These are phyloP conservation scores for Drosophila obscura DNA, from an alignment of 1,140 invertebrate genomes.

Conservation along the genomic window DNA sequence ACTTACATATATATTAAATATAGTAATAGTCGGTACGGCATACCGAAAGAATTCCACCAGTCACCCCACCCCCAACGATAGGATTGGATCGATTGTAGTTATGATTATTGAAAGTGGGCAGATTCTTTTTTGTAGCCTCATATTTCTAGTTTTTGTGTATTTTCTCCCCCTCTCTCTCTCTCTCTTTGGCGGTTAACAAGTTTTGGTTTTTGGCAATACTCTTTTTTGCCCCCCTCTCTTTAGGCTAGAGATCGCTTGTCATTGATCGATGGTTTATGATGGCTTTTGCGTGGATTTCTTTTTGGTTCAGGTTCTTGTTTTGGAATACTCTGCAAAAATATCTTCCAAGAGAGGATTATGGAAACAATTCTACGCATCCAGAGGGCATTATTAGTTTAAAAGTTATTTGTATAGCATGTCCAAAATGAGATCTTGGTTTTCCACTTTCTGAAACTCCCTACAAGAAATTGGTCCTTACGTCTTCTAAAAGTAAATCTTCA, in stretches of 20 bases:
- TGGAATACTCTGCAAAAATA: too few species aligned
- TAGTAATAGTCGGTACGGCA: not conserved
- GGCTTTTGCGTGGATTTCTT: slow-evolving; percentile 10
- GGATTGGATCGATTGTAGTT: too few species aligned
- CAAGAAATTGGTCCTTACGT: too few species aligned
- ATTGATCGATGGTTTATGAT: slow-evolving; percentile 40
- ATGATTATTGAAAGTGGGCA: not conserved
- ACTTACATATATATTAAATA: not conserved
- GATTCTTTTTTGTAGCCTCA: slow-evolving; percentile 10
- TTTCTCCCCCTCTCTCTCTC: slow-evolving; percentile 26
- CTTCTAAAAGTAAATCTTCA: too few species aligned
- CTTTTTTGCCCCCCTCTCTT: not conserved
- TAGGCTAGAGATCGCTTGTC: slow-evolving; percentile 3
- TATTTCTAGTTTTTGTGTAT: slow-evolving; percentile 41
- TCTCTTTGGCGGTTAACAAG: slow-evolving; percentile 33
- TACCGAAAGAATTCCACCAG: too few species aligned
- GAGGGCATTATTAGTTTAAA: too few species aligned
- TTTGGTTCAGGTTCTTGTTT: not conserved
- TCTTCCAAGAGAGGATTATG: too few species aligned
- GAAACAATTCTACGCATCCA: too few species aligned
- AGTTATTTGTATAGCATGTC: too few species aligned
- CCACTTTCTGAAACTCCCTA: too few species aligned
- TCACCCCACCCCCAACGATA: too few species aligned
- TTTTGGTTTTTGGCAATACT: slow-evolving; percentile 27
- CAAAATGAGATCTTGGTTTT: too few species aligned